Percentiles rank a stretch among this genome's conserved stretches.
These are phyloP conservation scores for Enteromius thamalakanensis DNA, from an alignment of 2,797 vertebrate species.

Conservation along the genomic window DNA sequence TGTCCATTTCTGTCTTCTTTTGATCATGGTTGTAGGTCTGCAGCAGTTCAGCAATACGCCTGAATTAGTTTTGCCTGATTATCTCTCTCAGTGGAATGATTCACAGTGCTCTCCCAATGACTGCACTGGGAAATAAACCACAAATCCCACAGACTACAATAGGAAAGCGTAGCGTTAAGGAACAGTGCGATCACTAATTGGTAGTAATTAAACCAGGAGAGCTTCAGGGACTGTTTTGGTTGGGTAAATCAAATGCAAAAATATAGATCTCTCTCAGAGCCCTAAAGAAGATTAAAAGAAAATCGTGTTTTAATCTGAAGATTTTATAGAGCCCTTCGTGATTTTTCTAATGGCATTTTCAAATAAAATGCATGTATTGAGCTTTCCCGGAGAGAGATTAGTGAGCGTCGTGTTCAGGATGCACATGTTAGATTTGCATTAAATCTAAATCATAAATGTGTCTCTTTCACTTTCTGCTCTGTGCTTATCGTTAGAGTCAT, in stretches of 20 bases:
- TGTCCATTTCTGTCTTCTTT: conserved; percentile 13
- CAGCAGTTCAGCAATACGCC: conserved; percentile 1
- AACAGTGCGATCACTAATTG: conserved; percentile 4
- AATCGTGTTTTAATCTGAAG: conserved; percentile 19
- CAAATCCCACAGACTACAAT: background rate
- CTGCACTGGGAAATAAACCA: conserved; percentile 4
- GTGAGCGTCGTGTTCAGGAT: background rate
- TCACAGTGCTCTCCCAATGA: conserved; percentile 9
- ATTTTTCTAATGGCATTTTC: background rate
- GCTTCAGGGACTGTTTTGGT: background rate
- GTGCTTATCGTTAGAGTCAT: background rate
- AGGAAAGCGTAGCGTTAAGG: background rate
- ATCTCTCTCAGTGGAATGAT: conserved; percentile 22
- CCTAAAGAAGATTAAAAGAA: background rate
- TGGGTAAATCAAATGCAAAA: background rate
- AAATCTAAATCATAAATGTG: conserved; percentile 7
- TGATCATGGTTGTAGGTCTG: conserved; percentile 6
- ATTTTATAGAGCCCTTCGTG: background rate
- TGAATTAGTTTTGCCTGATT: conserved; percentile 10
- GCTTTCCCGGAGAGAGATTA: conserved; percentile 2
- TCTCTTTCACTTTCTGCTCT: conserved; percentile 2
- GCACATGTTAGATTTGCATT: background rate
- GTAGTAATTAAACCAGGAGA: conserved; percentile 7
- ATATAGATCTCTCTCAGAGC: background rate
- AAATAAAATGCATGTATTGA: conserved; percentile 3